Base-by-base conservation (phyloP, 2,888 invertebrate genomes). In the Synergus japonicus region DNA sequence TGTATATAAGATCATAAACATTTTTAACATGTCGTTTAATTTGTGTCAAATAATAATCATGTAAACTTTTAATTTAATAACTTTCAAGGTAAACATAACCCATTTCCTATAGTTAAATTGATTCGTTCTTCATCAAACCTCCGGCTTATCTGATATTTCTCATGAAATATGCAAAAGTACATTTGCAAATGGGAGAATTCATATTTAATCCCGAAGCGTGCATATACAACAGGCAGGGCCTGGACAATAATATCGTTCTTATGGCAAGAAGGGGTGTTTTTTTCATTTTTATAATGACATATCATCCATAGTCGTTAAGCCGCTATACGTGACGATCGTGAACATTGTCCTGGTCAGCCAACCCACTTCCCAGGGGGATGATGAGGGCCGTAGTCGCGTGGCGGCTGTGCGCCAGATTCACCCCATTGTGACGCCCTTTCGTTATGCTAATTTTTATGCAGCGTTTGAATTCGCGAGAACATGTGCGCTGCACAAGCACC, bases 401-500 rank as follows among this genome's bases (percentile, higher is more conserved):
- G 67, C 67, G 67, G 67, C 67, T 67, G 67, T 67, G 67, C 44
- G 67, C 44, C 67, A 67, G 67, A 67, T 67, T 67, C 67, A 67
- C 44, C 67, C 67, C 67, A 67, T 67, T 67, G 46, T 67, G 67
- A 67, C 67, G 67, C 67, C 67, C 67, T 67, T 67, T 67, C 44
- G 67, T 67, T 67, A 67, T 67, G 67, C 67, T 67, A 67, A 67
- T 67, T 67, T 67, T 67, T 67, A 29, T 67, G 67, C 67, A 67
- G 67, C 12, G 46, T 44, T 67, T 67, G 18, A 67, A 67, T 67
- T 67, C 44, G 22, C 67, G 22, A n/a, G 41, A 67, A 67, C 67
- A 67, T 67, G 67, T 67, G 67, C 22, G 67, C 67, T 13, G 7
- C n/a, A 44, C 43, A 46, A 46, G 46, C 67, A 46, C 46, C 13